Conservation (phyloP, 2,113 vertebrate genomes). For the Megaceryle maxima region DNA sequence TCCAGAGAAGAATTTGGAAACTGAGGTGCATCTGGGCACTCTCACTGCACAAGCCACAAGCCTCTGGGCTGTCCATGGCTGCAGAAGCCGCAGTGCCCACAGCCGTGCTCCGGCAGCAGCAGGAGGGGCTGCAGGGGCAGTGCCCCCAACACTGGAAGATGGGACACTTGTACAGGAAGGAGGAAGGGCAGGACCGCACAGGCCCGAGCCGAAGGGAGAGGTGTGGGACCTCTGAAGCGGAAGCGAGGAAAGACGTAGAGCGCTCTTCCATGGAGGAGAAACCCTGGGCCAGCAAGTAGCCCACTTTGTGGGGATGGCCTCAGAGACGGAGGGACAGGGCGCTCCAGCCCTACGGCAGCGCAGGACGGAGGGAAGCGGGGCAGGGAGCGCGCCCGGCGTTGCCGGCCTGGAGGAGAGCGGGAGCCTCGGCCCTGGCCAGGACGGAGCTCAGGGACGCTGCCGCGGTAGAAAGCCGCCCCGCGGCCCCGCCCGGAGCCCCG, state of each 20-base stretch:
- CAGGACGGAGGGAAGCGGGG: neutral
- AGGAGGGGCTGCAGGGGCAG: neutral
- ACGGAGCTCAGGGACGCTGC: rapidly evolving
- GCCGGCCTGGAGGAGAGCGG: neutral
- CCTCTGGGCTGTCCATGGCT: neutral
- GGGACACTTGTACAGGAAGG: rapidly evolving
- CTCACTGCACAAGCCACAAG: rapidly evolving
- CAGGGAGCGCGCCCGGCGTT: rapidly evolving
- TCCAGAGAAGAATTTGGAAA: neutral
- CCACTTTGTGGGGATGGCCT: too few relatives aligned
- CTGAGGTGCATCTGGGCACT: neutral
- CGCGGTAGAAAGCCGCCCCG: rapidly evolving
- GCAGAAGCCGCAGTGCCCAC: neutral
- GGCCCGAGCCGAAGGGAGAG: too few relatives aligned
- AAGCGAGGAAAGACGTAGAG: rapidly evolving
- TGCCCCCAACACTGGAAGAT: rapidly evolving
- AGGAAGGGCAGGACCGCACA: neutral
- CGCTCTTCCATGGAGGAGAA: neutral
- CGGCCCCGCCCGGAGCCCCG: neutral
- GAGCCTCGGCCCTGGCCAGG: rapidly evolving
- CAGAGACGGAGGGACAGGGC: neutral
- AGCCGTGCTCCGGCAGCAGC: rapidly evolving
- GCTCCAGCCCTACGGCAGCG: neutral
- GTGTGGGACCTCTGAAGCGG: neutral
- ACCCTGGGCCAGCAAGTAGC: neutral